These are phyloP conservation scores for Bombus sylvicola DNA, from an alignment of 1,140 invertebrate genomes.

Conservation along the genomic window DNA sequence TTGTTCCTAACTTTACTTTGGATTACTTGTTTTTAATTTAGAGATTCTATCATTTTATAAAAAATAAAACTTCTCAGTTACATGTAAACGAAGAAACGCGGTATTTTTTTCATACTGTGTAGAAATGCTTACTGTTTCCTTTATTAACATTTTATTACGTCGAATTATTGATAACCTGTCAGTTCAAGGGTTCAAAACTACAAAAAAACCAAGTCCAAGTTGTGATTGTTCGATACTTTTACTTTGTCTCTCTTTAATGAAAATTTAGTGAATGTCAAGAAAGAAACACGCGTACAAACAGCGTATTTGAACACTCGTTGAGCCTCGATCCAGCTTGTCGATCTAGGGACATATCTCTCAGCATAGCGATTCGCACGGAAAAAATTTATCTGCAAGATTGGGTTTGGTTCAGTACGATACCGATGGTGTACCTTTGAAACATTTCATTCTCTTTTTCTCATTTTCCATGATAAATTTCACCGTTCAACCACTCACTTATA, in stretches of 20 bases:
- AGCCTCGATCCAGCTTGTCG: conserved; percentile 22
- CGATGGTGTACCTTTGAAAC: neutral
- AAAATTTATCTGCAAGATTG: neutral
- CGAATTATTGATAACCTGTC: neutral
- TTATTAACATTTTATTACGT: neutral
- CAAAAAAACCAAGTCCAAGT: neutral
- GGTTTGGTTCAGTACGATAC: conserved; percentile 5
- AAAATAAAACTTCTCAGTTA: neutral
- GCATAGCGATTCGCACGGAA: neutral
- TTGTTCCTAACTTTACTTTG: no score
- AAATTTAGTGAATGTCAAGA: conserved; percentile 39
- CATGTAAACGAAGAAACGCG: neutral
- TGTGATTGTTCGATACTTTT: conserved; percentile 25
- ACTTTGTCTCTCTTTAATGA: conserved; percentile 45
- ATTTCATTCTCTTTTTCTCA: neutral
- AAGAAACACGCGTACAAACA: conserved; percentile 44
- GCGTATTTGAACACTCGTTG: conserved; percentile 40
- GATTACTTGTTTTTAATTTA: neutral
- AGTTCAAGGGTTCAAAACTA: neutral
- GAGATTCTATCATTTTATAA: neutral
- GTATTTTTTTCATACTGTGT: no score
- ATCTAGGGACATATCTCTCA: neutral
- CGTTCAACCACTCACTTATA: neutral
- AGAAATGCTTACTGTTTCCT: neutral
- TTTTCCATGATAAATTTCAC: conserved; percentile 5